Percentiles rank a stretch among this genome's conserved stretches.
Evolutionary conservation across 1,140 invertebrate species (phyloP).

Genomic region (Hermetia illucens): DNA sequence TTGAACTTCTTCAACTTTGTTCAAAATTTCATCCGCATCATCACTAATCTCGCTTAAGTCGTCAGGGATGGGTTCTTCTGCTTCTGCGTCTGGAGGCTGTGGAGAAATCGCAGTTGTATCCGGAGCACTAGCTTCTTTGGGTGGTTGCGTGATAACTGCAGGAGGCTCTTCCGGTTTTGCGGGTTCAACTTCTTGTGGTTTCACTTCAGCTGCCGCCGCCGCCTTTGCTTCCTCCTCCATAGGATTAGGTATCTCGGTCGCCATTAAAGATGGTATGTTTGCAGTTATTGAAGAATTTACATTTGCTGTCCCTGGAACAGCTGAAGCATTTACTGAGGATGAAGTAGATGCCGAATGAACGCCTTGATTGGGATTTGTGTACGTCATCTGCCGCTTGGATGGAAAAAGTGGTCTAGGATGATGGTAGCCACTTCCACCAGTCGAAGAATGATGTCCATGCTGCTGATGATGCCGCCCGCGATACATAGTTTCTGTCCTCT

Average conservation of each 20-base stretch:
- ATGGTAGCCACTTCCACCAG: constrained; percentile 15
- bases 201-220: constrained; percentile 23
- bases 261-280: constrained; percentile 4
- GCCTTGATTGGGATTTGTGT: constrained; percentile 11
- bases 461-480: neutral
- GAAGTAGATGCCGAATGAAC: neutral
- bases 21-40: constrained; percentile 71
- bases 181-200: constrained; percentile 12
- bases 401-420: constrained; percentile 8
- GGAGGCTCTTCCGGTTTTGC: neutral
- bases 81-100: constrained; percentile 10
- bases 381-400: constrained; percentile 20
- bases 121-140: neutral
- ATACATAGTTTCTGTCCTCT: neutral
- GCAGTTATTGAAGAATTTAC: neutral
- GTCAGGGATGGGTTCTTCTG: constrained; percentile 46
- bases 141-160: neutral
- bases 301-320: neutral
- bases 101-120: constrained; percentile 13
- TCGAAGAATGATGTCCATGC: neutral
- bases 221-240: constrained; percentile 25
- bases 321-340: neutral
- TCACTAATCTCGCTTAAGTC: constrained; percentile 76
- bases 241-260: constrained; percentile 20
- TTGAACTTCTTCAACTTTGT: constrained; percentile 28